Base-by-base conservation (phyloP, 2,113 vertebrate genomes). In the Colaptes auratus region DNA sequence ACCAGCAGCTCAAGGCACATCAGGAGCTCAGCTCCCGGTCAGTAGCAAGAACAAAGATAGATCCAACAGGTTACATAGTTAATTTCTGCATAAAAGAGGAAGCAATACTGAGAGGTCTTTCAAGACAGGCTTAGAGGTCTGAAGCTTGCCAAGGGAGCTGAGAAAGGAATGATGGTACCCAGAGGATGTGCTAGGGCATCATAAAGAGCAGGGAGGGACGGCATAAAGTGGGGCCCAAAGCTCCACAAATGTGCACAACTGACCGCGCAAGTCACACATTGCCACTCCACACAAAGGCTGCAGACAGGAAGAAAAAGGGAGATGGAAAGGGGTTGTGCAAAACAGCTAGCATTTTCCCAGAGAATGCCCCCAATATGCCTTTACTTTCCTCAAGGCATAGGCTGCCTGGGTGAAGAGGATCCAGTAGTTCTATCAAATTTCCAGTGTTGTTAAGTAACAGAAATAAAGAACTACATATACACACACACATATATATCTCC, bases 81-180 rank as follows among this genome's bases (percentile, higher is more conserved):
- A 5, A 36, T 42, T 80, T 19, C 58, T n/a, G 24, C 48, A 28
- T n/a, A 31, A 76, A 76, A 59, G 27, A 4, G 2, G 73, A 65
- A 66, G 14, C 55, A 82, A 36, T 21, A 66, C 23, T 19, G 39
- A 25, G 6, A 77, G 15, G 28, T 36, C 12, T 63, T 81, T 52
- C 46, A 69, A 60, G 25, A 15, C 58, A 35, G 27, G 21, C 31
- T 35, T 18, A 83, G 55, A 69, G 15, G 31, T 27, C 20, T 73
- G 67, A 65, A 82, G 39, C 19, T 25, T 44, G 50, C 42, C 53
- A 52, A 72, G 39, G 39, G n/a, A 83, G 69, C 24, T 2, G 12
- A 65, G 46, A 65, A 79, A 76, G 12, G 36, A 23, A 42, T 1
- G 7, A 4, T 0, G 0, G 61, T 35, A 59, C 18, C 23, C n/a